phyloP scores from a whole-genome alignment of 1,140 invertebrate genomes.

The Elymnias hypermnestra region DNA sequence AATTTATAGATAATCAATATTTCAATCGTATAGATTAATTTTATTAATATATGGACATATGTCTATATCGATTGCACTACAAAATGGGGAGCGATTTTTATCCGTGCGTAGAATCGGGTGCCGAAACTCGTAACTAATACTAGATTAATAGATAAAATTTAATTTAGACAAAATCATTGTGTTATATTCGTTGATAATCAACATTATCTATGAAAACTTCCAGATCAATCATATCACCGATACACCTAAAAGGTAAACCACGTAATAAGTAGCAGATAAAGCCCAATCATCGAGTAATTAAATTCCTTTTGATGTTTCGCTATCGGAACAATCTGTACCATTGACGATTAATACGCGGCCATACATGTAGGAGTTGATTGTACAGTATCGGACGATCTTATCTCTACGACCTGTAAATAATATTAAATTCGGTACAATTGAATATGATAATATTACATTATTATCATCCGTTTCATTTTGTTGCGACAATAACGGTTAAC shows the following conservation, averaged over 20 bases:
- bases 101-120: slow-evolving; percentile 10
- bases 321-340: slow-evolving; percentile 8
- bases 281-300: slow-evolving; percentile 19
- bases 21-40: background rate
- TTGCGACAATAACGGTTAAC: no score
- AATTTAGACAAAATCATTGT: slow-evolving; percentile 13
- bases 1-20: background rate
- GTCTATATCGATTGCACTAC: background rate
- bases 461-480: no score
- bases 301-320: slow-evolving; percentile 20
- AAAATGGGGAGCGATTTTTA: background rate
- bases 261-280: slow-evolving; percentile 29
- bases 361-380: slow-evolving; percentile 19
- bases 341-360: slow-evolving; percentile 3
- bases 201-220: background rate
- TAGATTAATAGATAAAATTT: slow-evolving; percentile 15
- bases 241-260: slow-evolving; percentile 12
- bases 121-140: slow-evolving; percentile 15
- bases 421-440: slow-evolving; percentile 9
- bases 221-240: slow-evolving; percentile 3
- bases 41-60: slow-evolving; percentile 1
- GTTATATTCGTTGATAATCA: slow-evolving; percentile 7
- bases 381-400: slow-evolving; percentile 16
- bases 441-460: no score
- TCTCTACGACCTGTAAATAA: slow-evolving; percentile 13